Conservation (phyloP, 2,113 vertebrate genomes). For the Barbus barbus region DNA sequence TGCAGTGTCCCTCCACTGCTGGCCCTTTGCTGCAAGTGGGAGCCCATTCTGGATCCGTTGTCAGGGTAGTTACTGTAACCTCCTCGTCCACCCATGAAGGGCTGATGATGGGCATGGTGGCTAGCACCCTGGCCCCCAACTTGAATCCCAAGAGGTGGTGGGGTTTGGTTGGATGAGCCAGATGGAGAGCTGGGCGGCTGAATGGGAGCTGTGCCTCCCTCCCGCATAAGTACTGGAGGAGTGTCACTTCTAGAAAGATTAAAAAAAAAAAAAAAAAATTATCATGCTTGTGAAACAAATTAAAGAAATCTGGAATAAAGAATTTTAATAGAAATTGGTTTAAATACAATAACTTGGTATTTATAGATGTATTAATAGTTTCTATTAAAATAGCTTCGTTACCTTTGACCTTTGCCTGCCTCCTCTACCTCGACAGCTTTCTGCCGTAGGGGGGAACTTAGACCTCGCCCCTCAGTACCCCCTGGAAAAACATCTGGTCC, state of each 20-base stretch:
- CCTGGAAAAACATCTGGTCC: conserved; percentile 83
- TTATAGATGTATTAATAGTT: too few relatives aligned
- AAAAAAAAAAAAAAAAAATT: not conserved
- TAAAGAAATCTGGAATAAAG: not conserved
- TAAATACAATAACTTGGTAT: too few relatives aligned
- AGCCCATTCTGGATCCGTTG: conserved; percentile 73
- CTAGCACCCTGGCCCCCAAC: conserved; percentile 61
- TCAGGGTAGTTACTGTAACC: conserved; percentile 82
- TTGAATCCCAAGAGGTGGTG: conserved; percentile 70
- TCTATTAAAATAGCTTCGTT: conserved; percentile 26
- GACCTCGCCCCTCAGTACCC: conserved; percentile 71
- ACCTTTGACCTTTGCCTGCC: conserved; percentile 81
- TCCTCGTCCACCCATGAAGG: conserved; percentile 77
- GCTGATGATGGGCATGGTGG: conserved; percentile 72
- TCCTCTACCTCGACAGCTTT: conserved; percentile 81
- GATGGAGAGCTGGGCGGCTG: conserved; percentile 70
- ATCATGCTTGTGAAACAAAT: not conserved
- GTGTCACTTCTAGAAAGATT: conserved; percentile 81
- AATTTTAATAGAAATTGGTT: not conserved
- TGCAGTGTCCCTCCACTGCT: conserved; percentile 65
- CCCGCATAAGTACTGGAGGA: conserved; percentile 80
- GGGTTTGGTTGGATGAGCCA: conserved; percentile 74
- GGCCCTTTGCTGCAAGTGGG: conserved; percentile 74
- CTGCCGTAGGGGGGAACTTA: conserved; percentile 81
- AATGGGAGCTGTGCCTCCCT: conserved; percentile 69